A percentile compares a stretch with the other conserved stretches of the same genome.
Conservation (phyloP, 2,113 vertebrate genomes). For the Takifugu bimaculatus region DNA sequence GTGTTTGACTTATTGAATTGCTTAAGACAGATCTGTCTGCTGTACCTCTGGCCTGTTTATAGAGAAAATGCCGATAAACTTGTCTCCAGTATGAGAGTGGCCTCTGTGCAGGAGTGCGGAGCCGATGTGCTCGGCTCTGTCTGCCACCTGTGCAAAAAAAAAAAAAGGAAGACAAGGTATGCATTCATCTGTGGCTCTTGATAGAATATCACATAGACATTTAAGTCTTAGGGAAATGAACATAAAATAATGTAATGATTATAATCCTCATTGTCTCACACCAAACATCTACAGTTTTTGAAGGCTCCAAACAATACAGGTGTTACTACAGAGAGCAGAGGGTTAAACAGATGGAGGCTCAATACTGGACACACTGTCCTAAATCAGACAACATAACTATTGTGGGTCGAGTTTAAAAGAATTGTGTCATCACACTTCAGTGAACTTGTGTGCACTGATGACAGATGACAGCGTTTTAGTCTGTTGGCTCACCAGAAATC, state of each 20-base stretch:
- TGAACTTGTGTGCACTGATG: neutral
- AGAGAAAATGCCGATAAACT: conserved; percentile 87
- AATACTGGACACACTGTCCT: too few relatives aligned
- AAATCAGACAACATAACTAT: neutral
- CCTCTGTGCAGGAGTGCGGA: conserved; percentile 88
- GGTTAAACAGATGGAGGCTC: too few relatives aligned
- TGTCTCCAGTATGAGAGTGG: conserved; percentile 76
- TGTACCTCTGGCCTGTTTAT: conserved; percentile 96
- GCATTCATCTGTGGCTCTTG: neutral
- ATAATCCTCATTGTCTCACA: too few relatives aligned
- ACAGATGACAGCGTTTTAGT: neutral
- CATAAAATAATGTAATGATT: too few relatives aligned
- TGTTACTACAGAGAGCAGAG: neutral
- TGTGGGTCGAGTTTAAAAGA: neutral
- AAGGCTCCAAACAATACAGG: too few relatives aligned
- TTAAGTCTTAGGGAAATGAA: too few relatives aligned
- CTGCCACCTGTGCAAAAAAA: conserved; percentile 71
- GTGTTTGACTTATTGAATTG: too few relatives aligned
- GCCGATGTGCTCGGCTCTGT: conserved; percentile 80
- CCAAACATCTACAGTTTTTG: too few relatives aligned
- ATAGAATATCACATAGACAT: too few relatives aligned
- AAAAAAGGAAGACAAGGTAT: neutral
- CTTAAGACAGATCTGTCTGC: neutral
- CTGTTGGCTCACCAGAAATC: too few relatives aligned
- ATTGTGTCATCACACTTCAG: neutral